phyloP scores from a whole-genome alignment of 2,888 invertebrate genomes.

The Kryphioiulus occultus region DNA sequence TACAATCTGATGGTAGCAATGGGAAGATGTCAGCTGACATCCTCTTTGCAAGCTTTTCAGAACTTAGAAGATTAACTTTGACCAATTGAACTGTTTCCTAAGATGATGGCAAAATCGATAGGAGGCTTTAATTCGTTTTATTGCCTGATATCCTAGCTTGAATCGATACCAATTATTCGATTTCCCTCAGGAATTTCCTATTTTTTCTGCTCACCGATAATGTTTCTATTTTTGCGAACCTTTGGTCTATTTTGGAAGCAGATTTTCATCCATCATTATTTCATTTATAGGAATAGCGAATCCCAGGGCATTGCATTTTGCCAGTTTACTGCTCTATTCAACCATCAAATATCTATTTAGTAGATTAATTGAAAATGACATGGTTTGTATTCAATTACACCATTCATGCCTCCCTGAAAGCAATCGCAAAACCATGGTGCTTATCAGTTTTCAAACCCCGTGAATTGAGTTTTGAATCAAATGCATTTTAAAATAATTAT shows the following conservation, averaged over 20 bases:
- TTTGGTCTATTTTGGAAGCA: background rate
- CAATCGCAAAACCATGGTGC: too few species aligned
- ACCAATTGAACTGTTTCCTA: background rate
- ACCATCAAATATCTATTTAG: background rate
- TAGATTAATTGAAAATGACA: too few species aligned
- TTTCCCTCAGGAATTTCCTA: background rate
- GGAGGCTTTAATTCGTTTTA: background rate
- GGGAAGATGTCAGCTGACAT: too few species aligned
- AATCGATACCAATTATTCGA: background rate
- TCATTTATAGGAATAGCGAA: background rate
- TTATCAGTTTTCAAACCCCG: too few species aligned
- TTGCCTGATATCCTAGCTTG: background rate
- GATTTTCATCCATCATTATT: background rate
- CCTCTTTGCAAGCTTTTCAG: too few species aligned
- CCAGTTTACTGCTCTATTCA: background rate
- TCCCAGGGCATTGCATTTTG: too few species aligned
- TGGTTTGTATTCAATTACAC: too few species aligned
- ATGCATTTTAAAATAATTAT: too few species aligned
- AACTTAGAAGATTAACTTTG: conserved; percentile 5
- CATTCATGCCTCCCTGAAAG: too few species aligned
- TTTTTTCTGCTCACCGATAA: background rate
- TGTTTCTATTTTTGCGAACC: background rate
- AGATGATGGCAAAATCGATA: background rate
- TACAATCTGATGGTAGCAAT: too few species aligned
- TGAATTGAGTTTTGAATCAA: too few species aligned